Conservation (phyloP, 2,888 invertebrate genomes). For the Andrena fulva region DNA sequence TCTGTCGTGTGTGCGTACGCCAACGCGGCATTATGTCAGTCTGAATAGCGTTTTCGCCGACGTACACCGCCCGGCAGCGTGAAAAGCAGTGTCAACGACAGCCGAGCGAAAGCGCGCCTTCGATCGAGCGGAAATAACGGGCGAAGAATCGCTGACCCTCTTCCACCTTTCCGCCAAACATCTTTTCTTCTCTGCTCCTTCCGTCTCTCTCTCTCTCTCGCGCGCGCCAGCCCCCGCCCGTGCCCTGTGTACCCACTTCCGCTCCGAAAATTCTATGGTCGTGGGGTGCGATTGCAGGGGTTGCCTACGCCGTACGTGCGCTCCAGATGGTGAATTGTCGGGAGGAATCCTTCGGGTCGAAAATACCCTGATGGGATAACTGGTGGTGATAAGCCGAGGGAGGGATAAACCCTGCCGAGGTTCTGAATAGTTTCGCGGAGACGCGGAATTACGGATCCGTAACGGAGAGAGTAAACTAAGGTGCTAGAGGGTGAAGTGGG, state of each 20-base stretch:
- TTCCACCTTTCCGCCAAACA: constrained; percentile 10
- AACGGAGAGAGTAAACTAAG: neutral
- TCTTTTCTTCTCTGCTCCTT: constrained; percentile 20
- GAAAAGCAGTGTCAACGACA: constrained; percentile 71
- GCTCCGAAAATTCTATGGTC: neutral
- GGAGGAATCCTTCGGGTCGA: neutral
- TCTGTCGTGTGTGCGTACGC: neutral
- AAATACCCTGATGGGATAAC: constrained; percentile 35
- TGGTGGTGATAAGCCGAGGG: constrained; percentile 2
- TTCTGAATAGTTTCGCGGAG: constrained; percentile 5
- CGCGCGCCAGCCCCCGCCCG: neutral
- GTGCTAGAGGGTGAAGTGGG: neutral
- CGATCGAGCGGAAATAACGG: constrained; percentile 73
- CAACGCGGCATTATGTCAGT: constrained; percentile 56
- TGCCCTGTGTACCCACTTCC: neutral
- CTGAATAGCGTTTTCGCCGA: constrained; percentile 53
- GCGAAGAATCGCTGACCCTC: constrained; percentile 69
- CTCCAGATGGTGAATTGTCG: constrained; percentile 8
- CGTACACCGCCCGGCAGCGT: constrained; percentile 28
- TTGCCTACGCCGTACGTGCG: neutral
- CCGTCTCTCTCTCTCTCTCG: neutral
- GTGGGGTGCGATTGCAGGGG: neutral
- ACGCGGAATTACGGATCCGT: constrained; percentile 14
- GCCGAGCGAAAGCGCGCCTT: constrained; percentile 53
- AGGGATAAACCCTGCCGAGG: neutral